Conservation (phyloP, 2,797 vertebrate genomes). For the Anomalospiza imberbis region DNA sequence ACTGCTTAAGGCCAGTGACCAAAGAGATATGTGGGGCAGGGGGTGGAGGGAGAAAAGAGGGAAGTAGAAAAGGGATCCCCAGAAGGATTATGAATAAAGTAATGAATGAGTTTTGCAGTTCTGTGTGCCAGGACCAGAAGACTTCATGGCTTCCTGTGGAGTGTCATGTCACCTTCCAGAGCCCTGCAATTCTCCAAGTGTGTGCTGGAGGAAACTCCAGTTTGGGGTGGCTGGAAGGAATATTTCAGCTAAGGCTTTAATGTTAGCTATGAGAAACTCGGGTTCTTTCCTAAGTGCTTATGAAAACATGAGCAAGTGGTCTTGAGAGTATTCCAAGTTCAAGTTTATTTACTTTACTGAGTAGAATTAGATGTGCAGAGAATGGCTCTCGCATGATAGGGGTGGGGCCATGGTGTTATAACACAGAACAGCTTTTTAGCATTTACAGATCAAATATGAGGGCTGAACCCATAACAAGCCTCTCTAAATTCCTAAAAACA, state of each 20-base stretch:
- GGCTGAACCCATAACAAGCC: not conserved
- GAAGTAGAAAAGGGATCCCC: not conserved
- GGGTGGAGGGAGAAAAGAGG: not conserved
- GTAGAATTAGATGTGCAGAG: constrained; percentile 5
- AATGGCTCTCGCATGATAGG: not conserved
- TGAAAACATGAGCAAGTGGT: constrained; percentile 15
- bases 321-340: constrained; percentile 16
- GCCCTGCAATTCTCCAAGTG: not conserved
- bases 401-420: not conserved
- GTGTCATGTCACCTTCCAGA: not conserved
- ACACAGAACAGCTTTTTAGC: constrained; percentile 25
- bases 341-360: constrained; percentile 48
- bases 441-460: not conserved
- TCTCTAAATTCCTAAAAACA: not conserved
- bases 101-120: not conserved
- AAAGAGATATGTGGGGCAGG: not conserved
- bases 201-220: not conserved
- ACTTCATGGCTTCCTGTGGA: not conserved
- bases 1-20: not conserved
- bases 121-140: not conserved
- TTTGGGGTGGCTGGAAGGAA: not conserved
- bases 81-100: not conserved
- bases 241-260: not conserved
- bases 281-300: not conserved
- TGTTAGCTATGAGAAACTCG: not conserved